Evolutionary conservation across 2,113 vertebrate species (phyloP).

Genomic region (Aix galericulata): DNA sequence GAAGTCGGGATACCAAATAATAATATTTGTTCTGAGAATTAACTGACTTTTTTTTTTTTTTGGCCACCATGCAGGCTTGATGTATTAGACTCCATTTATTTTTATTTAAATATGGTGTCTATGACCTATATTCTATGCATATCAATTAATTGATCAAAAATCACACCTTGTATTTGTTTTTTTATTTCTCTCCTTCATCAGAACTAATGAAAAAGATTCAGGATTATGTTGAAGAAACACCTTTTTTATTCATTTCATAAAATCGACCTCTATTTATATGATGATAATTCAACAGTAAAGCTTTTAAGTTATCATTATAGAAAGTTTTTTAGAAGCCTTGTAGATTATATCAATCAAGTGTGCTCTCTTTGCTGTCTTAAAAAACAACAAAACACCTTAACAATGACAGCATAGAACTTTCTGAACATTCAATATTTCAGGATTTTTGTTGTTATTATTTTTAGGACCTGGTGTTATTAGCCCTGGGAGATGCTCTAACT

Average conservation of each 20-base stretch:
- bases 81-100: neutral
- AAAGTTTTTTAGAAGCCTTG: neutral
- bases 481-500: neutral
- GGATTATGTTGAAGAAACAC: neutral
- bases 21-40: slow-evolving; percentile 47
- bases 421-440: neutral
- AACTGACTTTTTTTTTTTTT: slow-evolving; percentile 2
- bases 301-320: neutral
- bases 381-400: neutral
- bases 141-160: neutral
- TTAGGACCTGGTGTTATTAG: neutral
- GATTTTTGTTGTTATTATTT: neutral
- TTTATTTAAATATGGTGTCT: neutral
- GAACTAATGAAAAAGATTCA: neutral
- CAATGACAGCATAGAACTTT: neutral
- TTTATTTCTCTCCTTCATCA: neutral
- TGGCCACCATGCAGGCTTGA: neutral
- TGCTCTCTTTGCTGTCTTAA: neutral
- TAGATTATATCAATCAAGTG: neutral
- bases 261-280: neutral
- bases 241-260: neutral
- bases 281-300: neutral
- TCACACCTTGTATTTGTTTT: neutral
- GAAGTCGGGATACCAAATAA: slow-evolving; percentile 28
- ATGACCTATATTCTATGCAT: neutral